These are phyloP conservation scores for Corythoichthys intestinalis DNA, from an alignment of 2,113 vertebrate species.

Conservation along the genomic window DNA sequence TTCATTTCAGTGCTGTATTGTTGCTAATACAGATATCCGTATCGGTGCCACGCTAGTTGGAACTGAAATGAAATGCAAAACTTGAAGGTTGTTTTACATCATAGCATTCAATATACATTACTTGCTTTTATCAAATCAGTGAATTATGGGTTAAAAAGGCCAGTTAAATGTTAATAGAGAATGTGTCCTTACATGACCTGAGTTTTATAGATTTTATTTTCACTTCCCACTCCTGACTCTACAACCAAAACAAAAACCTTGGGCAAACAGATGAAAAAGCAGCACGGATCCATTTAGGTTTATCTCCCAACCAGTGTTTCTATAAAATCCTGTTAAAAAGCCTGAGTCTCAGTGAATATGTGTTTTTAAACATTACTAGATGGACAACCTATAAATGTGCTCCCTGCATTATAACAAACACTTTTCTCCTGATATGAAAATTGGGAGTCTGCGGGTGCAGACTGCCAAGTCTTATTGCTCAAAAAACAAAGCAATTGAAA, in stretches of 20 bases:
- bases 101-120: not conserved
- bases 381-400: not conserved
- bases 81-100: not conserved
- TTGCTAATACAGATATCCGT: too few species aligned
- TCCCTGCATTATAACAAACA: conserved; percentile 1
- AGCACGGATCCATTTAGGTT: not conserved
- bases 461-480: conserved; percentile 1
- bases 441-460: not conserved
- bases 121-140: not conserved
- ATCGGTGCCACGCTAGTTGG: not conserved
- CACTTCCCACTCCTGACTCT: not conserved
- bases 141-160: not conserved
- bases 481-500: not conserved
- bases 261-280: not conserved
- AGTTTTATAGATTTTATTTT: not conserved
- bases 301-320: not conserved
- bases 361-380: conserved; percentile 2
- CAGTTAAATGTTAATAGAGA: not conserved
- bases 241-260: not conserved
- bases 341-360: not conserved
- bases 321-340: not conserved
- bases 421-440: conserved; percentile 1
- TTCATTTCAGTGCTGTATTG: too few species aligned
- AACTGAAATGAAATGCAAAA: not conserved
- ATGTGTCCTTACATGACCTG: not conserved